Evolutionary conservation across 2,888 invertebrate species (phyloP).

Genomic region (Cryptus armator): DNA sequence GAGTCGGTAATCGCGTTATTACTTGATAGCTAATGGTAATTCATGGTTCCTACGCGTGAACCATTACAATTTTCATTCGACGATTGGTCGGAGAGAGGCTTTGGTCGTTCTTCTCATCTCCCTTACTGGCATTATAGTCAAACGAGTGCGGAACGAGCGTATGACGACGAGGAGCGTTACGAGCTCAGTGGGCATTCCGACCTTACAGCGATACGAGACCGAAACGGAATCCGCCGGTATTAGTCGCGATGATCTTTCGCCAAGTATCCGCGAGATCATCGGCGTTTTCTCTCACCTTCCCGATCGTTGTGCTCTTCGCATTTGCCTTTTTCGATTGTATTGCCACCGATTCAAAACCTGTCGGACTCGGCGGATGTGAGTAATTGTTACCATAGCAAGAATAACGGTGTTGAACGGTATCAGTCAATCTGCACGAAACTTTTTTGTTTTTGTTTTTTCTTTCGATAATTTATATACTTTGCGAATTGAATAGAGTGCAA

Average conservation of each 20-base stretch:
- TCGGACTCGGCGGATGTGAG: conserved; percentile 22
- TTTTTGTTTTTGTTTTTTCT: neutral
- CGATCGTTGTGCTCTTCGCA: conserved; percentile 30
- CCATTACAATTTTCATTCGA: conserved; percentile 60
- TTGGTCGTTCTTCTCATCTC: conserved; percentile 20
- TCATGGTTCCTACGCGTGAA: conserved; percentile 56
- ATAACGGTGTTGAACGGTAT: neutral
- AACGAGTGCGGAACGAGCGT: conserved; percentile 19
- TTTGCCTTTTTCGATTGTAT: conserved; percentile 31
- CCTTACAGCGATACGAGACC: conserved; percentile 28
- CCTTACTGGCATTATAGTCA: conserved; percentile 33
- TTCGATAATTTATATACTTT: neutral
- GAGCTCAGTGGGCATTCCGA: conserved; percentile 46
- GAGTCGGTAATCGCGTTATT: conserved; percentile 16
- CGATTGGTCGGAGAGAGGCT: conserved; percentile 51
- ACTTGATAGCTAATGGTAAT: conserved; percentile 45
- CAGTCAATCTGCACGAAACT: neutral
- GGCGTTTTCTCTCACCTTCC: conserved; percentile 8
- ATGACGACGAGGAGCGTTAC: conserved; percentile 6
- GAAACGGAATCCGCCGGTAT: neutral
- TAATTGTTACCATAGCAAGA: neutral
- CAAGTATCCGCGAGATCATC: conserved; percentile 2
- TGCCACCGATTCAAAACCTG: conserved; percentile 25
- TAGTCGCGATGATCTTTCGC: conserved; percentile 18
- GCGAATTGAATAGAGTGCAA: neutral